phyloP scores from a whole-genome alignment of 92 coral and sea anemone genomes.

The Pocillopora grandis region DNA sequence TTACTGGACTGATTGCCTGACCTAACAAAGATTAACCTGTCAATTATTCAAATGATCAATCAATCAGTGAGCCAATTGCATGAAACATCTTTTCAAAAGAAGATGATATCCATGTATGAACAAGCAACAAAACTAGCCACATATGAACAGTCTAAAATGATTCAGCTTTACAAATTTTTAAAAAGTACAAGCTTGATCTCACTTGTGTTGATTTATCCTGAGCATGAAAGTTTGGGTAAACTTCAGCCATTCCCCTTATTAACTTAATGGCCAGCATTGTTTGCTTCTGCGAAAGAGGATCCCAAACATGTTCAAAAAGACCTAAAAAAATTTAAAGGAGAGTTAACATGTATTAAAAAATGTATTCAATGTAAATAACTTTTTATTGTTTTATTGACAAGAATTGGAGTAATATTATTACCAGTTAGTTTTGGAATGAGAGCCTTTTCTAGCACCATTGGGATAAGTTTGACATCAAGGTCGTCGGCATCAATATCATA shows the following conservation, averaged over 20 bases:
- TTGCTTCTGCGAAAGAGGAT: slow-evolving; percentile 85
- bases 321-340: slow-evolving; percentile 35
- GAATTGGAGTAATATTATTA: not conserved
- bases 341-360: not conserved
- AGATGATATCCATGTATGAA: too few relatives aligned
- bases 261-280: slow-evolving; percentile 68
- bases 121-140: not conserved
- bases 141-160: not conserved
- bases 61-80: too few relatives aligned
- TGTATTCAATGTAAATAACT: not conserved
- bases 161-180: not conserved
- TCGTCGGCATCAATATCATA: slow-evolving; percentile 83
- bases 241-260: slow-evolving; percentile 81
- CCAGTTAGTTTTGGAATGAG: slow-evolving; percentile 89
- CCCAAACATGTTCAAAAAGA: slow-evolving; percentile 90
- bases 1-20: too few relatives aligned
- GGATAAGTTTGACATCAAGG: slow-evolving; percentile 90
- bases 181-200: not conserved
- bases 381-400: too few relatives aligned
- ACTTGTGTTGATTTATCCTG: slow-evolving; percentile 93
- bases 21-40: too few relatives aligned
- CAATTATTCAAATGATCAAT: too few relatives aligned
- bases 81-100: too few relatives aligned
- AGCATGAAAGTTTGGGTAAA: slow-evolving; percentile 93
- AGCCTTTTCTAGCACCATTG: slow-evolving; percentile 88